Conservation (phyloP, 1,140 invertebrate genomes). For the Cecropterus lyciades region DNA sequence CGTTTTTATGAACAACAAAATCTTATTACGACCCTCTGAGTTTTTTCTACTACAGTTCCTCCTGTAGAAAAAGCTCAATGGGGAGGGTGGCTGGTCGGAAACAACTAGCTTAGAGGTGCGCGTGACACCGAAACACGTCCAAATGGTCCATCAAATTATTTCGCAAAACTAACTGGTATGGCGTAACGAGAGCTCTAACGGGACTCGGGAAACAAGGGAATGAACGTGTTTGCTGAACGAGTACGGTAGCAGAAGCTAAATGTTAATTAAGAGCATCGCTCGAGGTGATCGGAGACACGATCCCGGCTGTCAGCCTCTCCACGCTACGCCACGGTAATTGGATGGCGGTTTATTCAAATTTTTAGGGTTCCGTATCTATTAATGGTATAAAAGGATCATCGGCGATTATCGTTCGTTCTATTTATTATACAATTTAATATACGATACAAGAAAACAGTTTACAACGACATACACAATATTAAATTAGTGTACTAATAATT, state of each 20-base stretch:
- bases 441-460: too few species aligned
- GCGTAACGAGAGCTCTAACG: conserved; percentile 71
- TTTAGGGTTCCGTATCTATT: conserved; percentile 13
- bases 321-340: conserved; percentile 55
- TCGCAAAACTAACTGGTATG: conserved; percentile 57
- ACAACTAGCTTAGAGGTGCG: background rate
- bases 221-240: conserved; percentile 56
- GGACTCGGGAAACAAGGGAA: conserved; percentile 55
- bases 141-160: conserved; percentile 45
- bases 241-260: conserved; percentile 71
- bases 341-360: conserved; percentile 38
- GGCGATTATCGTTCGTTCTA: too few species aligned
- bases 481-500: too few species aligned
- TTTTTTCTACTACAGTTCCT: too few species aligned
- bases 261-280: conserved; percentile 73
- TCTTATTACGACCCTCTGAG: too few species aligned
- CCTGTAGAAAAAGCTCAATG: too few species aligned
- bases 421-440: too few species aligned
- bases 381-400: background rate
- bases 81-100: too few species aligned
- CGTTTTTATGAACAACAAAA: too few species aligned
- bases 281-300: conserved; percentile 58
- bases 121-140: conserved; percentile 20
- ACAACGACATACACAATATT: too few species aligned
- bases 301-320: conserved; percentile 45